These are phyloP conservation scores for Trisateles emortualis DNA, from an alignment of 2,888 invertebrate species.

Conservation along the genomic window DNA sequence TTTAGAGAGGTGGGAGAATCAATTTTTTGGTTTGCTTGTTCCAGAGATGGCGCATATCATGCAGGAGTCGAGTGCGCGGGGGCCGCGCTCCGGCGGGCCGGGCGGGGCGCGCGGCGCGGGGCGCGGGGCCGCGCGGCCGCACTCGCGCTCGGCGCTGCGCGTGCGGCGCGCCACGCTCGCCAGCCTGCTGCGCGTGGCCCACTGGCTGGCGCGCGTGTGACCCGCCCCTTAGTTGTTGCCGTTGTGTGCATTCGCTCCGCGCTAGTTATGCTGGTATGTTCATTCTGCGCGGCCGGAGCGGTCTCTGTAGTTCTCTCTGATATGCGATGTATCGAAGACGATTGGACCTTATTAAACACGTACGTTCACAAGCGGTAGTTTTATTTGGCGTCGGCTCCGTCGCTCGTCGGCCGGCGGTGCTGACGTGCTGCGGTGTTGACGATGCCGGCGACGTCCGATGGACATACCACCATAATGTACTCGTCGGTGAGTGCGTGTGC, in stretches of 20 bases:
- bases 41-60: slow-evolving; percentile 67
- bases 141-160: slow-evolving; percentile 14
- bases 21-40: slow-evolving; percentile 28
- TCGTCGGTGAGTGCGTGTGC: slow-evolving; percentile 56
- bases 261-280: slow-evolving; percentile 80
- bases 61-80: slow-evolving; percentile 46
- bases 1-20: not conserved
- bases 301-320: slow-evolving; percentile 7
- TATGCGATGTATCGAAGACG: slow-evolving; percentile 68
- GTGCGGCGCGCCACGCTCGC: slow-evolving; percentile 17
- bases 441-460: slow-evolving; percentile 61
- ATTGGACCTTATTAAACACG: slow-evolving; percentile 82
- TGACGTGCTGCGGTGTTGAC: no score
- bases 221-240: slow-evolving; percentile 46
- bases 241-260: slow-evolving; percentile 47
- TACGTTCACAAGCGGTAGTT: slow-evolving; percentile 78
- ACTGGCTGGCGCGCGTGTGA: slow-evolving; percentile 36
- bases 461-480: slow-evolving; percentile 79
- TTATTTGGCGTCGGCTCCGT: slow-evolving; percentile 65
- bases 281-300: slow-evolving; percentile 59
- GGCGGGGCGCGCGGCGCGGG: slow-evolving; percentile 17
- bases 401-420: not conserved
- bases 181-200: slow-evolving; percentile 28
- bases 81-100: slow-evolving; percentile 18
- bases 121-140: slow-evolving; percentile 11